Base-by-base conservation (phyloP, 1,140 invertebrate genomes). In the Drosophila parabipectinata region DNA sequence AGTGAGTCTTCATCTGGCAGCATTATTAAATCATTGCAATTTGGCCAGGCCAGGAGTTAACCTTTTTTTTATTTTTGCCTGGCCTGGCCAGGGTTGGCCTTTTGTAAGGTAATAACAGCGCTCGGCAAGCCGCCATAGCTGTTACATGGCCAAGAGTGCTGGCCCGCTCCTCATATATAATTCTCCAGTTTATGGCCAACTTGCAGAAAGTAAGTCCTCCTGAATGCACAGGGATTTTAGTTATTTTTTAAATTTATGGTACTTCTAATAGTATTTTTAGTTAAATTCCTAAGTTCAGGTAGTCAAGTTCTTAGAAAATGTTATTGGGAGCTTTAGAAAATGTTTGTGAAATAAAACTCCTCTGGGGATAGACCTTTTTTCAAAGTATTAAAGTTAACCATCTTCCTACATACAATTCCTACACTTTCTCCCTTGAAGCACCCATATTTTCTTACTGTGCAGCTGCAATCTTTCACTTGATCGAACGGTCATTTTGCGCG, bases 11-110 rank as follows among this genome's bases (percentile, higher is more conserved):
- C 83, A 87, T 88, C 77, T 77, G 80, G 72, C 83, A 73, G 62
- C 59, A 59, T 53, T 87, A 79, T 81, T 81, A 81, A 87, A 87
- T 87, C 82, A 87, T 87, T 87, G 83, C 79, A 88, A 88, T 88
- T 88, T 88, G 59, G 28, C 24, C 45, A 48, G 48, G 24, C 24
- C 14, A 52, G 39, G 39, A 39, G 52, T 57, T 74, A 41, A 67
- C 45, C 8, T 24, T 61, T 60, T 9, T 39, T 24, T 60, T 30
- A 1, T 18, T 30, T 8, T 21, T 53, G 60, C 50, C 50, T 34
- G 53, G 28, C 5, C 28, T 30, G 28, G 32, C 32, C 32, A 3
- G 32, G 32, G 1, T n/a, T 41, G 56, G 64, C 74, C 79, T 76
- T 74, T 74, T 34, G 64, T 88, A 89, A 88, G 34, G 68, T 88